These are phyloP conservation scores for Acanthopleura granulata DNA, from an alignment of 2,888 invertebrate species.

Conservation along the genomic window DNA sequence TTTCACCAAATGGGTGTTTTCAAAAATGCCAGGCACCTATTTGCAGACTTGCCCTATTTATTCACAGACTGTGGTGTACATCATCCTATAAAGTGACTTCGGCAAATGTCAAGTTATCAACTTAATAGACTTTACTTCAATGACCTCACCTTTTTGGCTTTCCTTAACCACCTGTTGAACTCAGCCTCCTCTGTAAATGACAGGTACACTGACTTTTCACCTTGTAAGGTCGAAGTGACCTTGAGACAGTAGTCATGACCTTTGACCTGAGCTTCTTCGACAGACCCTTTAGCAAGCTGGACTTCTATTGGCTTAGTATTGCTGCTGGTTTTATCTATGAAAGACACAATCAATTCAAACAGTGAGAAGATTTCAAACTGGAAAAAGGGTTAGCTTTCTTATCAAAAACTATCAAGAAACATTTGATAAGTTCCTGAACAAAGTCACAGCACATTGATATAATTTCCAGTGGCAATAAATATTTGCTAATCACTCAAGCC, in stretches of 20 bases:
- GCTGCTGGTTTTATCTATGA: conserved; percentile 5
- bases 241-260: conserved; percentile 63
- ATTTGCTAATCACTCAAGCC: too few relatives aligned
- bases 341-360: background rate
- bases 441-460: too few relatives aligned
- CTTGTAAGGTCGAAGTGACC: conserved; percentile 62
- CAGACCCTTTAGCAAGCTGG: conserved; percentile 66
- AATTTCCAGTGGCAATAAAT: too few relatives aligned
- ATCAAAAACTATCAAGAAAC: too few relatives aligned
- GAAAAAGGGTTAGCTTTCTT: too few relatives aligned
- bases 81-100: too few relatives aligned
- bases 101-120: too few relatives aligned
- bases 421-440: too few relatives aligned
- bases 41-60: too few relatives aligned
- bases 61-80: too few relatives aligned
- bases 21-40: too few relatives aligned
- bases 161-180: conserved; percentile 64
- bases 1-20: too few relatives aligned
- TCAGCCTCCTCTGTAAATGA: conserved; percentile 60
- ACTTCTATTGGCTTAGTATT: conserved; percentile 56
- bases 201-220: conserved; percentile 64
- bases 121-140: background rate
- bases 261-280: conserved; percentile 66
- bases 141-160: conserved; percentile 63
- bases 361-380: background rate